phyloP scores from a whole-genome alignment of 2,797 vertebrate genomes.

The Syndactyla subalaris region DNA sequence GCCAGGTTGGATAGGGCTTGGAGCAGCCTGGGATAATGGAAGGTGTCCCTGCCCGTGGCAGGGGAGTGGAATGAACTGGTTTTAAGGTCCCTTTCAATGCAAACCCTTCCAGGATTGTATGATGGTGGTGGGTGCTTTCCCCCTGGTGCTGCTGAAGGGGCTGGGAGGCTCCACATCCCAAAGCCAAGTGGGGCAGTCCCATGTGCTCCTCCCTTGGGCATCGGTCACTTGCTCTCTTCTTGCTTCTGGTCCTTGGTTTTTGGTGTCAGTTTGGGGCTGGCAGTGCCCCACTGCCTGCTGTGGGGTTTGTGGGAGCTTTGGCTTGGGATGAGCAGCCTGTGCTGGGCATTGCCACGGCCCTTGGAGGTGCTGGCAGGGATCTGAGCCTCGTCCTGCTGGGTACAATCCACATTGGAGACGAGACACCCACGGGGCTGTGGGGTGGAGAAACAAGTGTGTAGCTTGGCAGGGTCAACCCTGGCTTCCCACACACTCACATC shows the following conservation, averaged over 20 bases:
- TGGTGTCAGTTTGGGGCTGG: neutral
- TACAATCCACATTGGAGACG: accelerated
- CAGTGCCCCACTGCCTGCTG: too few species aligned
- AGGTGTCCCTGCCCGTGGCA: neutral
- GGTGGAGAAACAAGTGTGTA: accelerated
- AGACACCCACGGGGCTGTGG: accelerated
- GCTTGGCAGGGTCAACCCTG: neutral
- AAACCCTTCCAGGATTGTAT: accelerated
- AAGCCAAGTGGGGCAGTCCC: neutral
- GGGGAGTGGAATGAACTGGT: neutral
- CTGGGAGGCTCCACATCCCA: neutral
- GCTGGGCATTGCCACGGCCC: neutral
- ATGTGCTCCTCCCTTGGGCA: accelerated
- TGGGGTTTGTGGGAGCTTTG: neutral
- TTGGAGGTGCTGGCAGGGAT: neutral
- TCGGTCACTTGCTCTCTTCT: too few species aligned
- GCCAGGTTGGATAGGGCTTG: accelerated
- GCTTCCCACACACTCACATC: accelerated
- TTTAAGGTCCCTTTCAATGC: neutral
- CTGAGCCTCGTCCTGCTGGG: neutral
- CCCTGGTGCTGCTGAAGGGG: neutral
- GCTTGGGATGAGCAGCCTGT: neutral
- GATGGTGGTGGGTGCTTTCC: neutral
- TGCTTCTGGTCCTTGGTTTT: accelerated
- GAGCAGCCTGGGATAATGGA: accelerated